Conservation (phyloP, 2,113 vertebrate genomes). For the Microtus montanus region DNA sequence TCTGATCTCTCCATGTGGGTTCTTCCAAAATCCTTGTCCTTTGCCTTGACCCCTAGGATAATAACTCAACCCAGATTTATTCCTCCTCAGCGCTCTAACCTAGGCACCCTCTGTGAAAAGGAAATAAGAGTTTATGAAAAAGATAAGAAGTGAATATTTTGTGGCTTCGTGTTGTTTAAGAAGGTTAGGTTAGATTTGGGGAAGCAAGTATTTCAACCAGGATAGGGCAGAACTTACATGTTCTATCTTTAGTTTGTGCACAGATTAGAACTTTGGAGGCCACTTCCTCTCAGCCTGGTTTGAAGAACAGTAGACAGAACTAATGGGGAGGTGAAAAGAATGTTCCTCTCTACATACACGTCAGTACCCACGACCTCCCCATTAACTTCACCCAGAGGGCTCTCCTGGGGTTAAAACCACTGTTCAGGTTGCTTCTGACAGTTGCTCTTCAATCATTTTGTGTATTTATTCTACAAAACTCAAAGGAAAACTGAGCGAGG, state of each 20-base stretch:
- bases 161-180: background rate
- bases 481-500: background rate
- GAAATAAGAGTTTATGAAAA: background rate
- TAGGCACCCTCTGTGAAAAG: background rate
- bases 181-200: background rate
- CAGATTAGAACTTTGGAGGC: background rate
- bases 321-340: background rate
- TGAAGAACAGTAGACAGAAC: background rate
- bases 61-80: background rate
- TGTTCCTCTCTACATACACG: background rate
- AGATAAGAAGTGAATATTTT: background rate
- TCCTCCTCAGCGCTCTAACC: background rate
- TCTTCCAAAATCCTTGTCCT: background rate
- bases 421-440: background rate
- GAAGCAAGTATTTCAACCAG: background rate
- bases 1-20: background rate
- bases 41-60: background rate
- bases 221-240: rapidly evolving
- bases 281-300: background rate
- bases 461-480: background rate
- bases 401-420: background rate
- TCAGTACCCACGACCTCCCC: rapidly evolving
- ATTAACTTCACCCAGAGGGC: background rate
- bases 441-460: background rate
- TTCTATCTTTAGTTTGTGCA: background rate